Evolutionary conservation across 2,113 vertebrate species (phyloP), one percentile per base, ranked within the genome.

Genomic region (Gorilla gorilla): DNA sequence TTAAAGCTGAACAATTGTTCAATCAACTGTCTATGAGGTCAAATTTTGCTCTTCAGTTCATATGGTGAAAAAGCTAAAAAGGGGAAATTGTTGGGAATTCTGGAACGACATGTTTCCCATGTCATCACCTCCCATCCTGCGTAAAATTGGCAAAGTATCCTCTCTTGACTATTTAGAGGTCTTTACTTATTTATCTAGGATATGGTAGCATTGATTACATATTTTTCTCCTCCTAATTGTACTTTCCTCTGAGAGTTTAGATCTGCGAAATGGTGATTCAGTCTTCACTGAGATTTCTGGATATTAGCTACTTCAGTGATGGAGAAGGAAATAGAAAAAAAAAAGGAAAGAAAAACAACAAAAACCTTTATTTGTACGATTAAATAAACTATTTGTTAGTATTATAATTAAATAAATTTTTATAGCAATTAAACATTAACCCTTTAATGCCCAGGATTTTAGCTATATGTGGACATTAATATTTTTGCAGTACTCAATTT

Each of bases 1-100:
- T 91, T 70, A 94, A 76, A 78, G 2, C n/a, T 45, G 16, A 94
- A 84, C 50, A 90, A 75, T 30, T 90, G n/a, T 90, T 80, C 76
- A 86, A 20, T 50, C 22, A 86, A 45, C 30, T 93, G 27, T 57
- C 85, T 50, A 81, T 66, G 43, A 66, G 17, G 32, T 75, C 16
- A 75, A 43, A 55, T 82, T 23, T 64, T 86, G 27, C n/a, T 91
- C 4, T 89, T 89, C 10, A 87, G 12, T 11, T 84, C 8, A 30
- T 5, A 45, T 9, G 6, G 7, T 38, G 1, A 48, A 61, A 95
- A 83, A 72, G 6, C 75, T 83, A 17, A 88, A 45, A 59, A 32
- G 40, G 32, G 22, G 2, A 96, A 55, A 38, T 48, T 18, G 2
- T 9, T 48, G 23, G 7, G 7, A 90, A 91, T 38, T 89, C 73